Percentiles rank a stretch among this genome's conserved stretches.
phyloP scores from a whole-genome alignment of 1,140 invertebrate genomes.

The Spodoptera frugiperda region DNA sequence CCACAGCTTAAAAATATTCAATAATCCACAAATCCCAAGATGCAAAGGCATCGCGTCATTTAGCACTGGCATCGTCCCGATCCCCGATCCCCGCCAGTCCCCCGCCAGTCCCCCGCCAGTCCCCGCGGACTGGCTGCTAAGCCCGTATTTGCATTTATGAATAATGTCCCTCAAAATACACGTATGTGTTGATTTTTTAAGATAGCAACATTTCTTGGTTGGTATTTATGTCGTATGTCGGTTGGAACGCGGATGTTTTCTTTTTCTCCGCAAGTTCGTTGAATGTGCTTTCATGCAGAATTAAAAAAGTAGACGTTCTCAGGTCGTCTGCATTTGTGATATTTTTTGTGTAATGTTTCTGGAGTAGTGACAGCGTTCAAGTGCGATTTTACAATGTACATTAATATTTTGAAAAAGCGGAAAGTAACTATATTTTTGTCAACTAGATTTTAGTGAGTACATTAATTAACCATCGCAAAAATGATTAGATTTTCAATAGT shows the following conservation, averaged over 20 bases:
- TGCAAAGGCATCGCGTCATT: conserved; percentile 50
- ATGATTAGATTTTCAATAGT: no score
- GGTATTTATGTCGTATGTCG: conserved; percentile 16
- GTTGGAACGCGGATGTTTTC: not conserved
- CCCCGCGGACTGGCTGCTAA: conserved; percentile 50
- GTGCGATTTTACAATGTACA: no score
- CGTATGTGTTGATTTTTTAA: conserved; percentile 45
- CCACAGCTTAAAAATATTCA: conserved; percentile 48
- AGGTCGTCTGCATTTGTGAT: no score
- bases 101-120: conserved; percentile 26
- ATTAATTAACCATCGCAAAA: no score
- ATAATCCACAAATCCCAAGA: conserved; percentile 43
- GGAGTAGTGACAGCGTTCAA: no score
- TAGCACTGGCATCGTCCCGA: conserved; percentile 25
- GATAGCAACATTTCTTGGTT: conserved; percentile 37
- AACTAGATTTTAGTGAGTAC: no score
- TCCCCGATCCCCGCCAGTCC: conserved; percentile 25
- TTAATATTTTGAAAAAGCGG: no score
- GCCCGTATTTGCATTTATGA: conserved; percentile 58
- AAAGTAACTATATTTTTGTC: no score
- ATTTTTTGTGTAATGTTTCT: no score
- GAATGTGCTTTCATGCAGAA: not conserved
- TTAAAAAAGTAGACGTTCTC: no score
- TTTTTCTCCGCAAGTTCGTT: not conserved
- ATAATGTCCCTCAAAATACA: conserved; percentile 47